Conservation (phyloP, 2,888 invertebrate species). For the Cybosia mesomella region DNA sequence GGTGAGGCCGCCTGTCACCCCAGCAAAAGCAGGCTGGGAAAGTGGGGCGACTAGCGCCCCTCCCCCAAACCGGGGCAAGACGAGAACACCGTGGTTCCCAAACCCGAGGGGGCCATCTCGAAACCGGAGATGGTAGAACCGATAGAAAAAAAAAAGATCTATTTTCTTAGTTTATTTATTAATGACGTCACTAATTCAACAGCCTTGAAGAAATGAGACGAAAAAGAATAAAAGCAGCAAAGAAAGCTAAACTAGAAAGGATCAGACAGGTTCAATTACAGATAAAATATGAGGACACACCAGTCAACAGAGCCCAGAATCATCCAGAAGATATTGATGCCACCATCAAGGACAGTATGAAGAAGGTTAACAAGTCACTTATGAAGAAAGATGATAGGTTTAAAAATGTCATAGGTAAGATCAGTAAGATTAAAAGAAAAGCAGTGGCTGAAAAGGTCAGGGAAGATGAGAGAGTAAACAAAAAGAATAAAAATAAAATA, state of each 20-base stretch:
- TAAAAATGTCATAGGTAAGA: slow-evolving; percentile 80
- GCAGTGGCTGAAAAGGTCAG: slow-evolving; percentile 66
- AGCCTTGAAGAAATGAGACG: slow-evolving; percentile 81
- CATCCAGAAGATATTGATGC: slow-evolving; percentile 68
- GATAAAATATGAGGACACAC: slow-evolving; percentile 57
- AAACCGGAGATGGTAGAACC: too few relatives aligned
- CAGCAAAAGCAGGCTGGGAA: too few relatives aligned
- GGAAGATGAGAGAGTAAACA: slow-evolving; percentile 43
- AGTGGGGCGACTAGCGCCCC: too few relatives aligned
- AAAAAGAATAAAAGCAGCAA: slow-evolving; percentile 77
- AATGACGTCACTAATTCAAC: slow-evolving; percentile 25
- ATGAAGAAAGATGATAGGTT: slow-evolving; percentile 84
- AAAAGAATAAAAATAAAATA: slow-evolving; percentile 62
- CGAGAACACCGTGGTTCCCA: too few relatives aligned
- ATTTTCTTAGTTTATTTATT: neutral
- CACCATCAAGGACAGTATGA: slow-evolving; percentile 71
- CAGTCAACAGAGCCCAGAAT: slow-evolving; percentile 52
- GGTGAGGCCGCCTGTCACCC: too few relatives aligned
- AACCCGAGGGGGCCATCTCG: too few relatives aligned
- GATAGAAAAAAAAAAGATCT: too few relatives aligned
- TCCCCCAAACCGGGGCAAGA: too few relatives aligned
- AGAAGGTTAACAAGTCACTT: slow-evolving; percentile 75
- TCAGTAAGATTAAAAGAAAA: slow-evolving; percentile 79
- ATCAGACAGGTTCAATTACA: slow-evolving; percentile 73
- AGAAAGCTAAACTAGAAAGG: slow-evolving; percentile 77